Evolutionary conservation across 2,888 invertebrate genomes (phyloP), one percentile per base, ranked within the genome.

Genomic region (Drosophila crucigera): DNA sequence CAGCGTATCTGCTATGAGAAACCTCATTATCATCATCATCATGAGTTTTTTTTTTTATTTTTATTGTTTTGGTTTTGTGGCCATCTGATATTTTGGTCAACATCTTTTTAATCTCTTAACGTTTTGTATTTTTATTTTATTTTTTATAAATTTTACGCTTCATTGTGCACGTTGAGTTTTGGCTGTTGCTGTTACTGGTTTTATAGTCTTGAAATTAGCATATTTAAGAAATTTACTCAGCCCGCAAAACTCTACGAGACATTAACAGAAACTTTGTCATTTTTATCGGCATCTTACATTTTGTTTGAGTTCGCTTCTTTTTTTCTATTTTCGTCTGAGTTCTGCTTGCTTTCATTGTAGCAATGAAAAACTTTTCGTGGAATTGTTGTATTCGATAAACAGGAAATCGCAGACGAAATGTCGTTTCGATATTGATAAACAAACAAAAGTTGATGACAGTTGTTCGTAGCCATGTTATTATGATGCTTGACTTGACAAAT

Each of bases 331-430:
- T 53, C 22, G 28, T 52, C 5, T 39, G 31, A 52, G 54, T 10
- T 49, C 39, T 25, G 56, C 30, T 49, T 16, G 22, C 22, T 35
- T 30, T 39, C 30, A 33, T 65, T 66, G 50, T 16, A 16, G 9
- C 30, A 53, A 41, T 28, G 52, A 37, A 62, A 80, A 85, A 86
- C 64, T 83, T 83, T 83, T 78, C 53, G 47, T 64, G 31, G 59
- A 37, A 30, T 55, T 70, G 66, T 58, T 67, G 80, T 47, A 9
- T 72, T 79, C 73, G 72, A 84, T 76, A 85, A 90, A 85, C 85
- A 85, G 90, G 85, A 85, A 85, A 85, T 90, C 73, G 58, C 59
- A 71, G 76, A 80, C 70, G 54, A 69, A 87, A 73, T 73, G 68
- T 68, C 66, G 70, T 71, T 75, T 67, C 50, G 70, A 71, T 70